phyloP scores from a whole-genome alignment of 2,797 vertebrate genomes.

The Lithobates sylvaticus region DNA sequence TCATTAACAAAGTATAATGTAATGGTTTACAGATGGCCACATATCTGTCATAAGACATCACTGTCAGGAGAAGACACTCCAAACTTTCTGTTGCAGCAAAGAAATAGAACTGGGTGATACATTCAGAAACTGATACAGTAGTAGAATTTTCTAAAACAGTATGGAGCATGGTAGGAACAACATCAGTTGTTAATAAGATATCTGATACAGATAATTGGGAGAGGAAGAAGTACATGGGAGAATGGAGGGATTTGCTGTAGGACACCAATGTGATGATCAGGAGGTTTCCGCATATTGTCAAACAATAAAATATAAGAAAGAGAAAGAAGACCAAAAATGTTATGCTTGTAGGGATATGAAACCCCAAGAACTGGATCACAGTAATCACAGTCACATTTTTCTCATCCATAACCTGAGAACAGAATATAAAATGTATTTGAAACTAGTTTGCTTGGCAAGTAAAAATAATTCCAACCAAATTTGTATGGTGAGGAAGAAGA shows the following conservation, averaged over 20 bases:
- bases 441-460: too few species aligned
- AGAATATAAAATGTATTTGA: neutral
- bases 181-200: neutral
- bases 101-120: conserved; percentile 5
- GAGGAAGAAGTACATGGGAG: conserved; percentile 71
- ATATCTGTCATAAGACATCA: conserved; percentile 45
- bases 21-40: conserved; percentile 38
- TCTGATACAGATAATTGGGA: conserved; percentile 60
- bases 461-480: too few species aligned
- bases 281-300: conserved; percentile 41
- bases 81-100: neutral
- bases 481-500: too few species aligned
- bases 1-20: neutral
- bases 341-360: conserved; percentile 60
- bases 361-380: conserved; percentile 69
- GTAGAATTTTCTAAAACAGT: neutral
- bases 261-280: conserved; percentile 65
- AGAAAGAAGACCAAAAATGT: conserved; percentile 52
- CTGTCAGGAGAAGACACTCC: conserved; percentile 30
- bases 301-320: conserved; percentile 62
- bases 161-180: neutral
- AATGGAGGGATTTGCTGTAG: conserved; percentile 58
- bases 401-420: neutral
- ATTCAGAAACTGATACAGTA: neutral
- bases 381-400: conserved; percentile 55